Conservation (phyloP, 2,888 invertebrate genomes). For the Calameuta filiformis region DNA sequence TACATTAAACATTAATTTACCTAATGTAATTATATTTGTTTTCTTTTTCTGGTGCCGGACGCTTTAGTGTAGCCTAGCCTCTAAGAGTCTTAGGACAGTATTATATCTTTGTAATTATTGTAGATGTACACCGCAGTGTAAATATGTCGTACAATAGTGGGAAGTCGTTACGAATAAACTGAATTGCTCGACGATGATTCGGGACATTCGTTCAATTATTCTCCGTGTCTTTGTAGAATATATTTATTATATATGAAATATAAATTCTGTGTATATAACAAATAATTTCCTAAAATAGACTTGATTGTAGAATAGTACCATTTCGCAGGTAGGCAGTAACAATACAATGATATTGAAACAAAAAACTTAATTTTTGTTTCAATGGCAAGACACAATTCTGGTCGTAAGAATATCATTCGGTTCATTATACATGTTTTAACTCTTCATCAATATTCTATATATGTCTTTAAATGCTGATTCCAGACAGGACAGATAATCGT, state of each 20-base stretch:
- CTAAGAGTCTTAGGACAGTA: not conserved
- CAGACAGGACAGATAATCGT: constrained; percentile 78
- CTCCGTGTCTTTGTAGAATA: not conserved
- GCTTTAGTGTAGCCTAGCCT: not conserved
- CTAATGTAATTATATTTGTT: constrained; percentile 6
- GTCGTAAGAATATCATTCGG: not conserved
- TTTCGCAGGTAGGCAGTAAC: too few species aligned
- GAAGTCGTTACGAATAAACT: not conserved
- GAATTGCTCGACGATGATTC: not conserved
- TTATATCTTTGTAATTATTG: not conserved
- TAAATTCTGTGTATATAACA: not conserved
- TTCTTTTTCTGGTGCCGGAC: constrained; percentile 15
- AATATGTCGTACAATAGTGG: not conserved
- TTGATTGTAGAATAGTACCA: constrained; percentile 12
- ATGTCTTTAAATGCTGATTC: constrained; percentile 80
- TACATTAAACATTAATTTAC: not conserved
- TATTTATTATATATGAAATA: not conserved
- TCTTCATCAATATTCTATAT: constrained; percentile 56
- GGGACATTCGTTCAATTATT: not conserved
- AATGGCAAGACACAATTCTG: not conserved
- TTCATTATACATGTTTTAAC: not conserved
- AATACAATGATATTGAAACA: not conserved
- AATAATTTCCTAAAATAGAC: constrained; percentile 14
- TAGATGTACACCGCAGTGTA: not conserved
- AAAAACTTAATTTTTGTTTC: not conserved